phyloP scores from a whole-genome alignment of 2,113 vertebrate species.

The Thermophis baileyi region DNA sequence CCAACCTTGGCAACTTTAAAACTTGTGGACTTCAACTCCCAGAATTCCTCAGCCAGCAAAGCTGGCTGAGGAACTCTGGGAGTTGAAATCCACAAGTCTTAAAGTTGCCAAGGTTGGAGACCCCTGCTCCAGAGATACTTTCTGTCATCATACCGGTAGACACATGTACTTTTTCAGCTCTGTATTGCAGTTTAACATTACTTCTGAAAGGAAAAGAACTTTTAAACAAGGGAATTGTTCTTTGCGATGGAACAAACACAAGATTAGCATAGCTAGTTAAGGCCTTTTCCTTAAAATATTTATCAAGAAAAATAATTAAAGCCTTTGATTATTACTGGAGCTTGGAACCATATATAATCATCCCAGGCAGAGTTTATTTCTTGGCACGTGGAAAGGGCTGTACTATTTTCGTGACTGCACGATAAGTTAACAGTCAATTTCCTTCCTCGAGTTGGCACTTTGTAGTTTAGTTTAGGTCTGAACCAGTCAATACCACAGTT shows the following conservation, averaged over 20 bases:
- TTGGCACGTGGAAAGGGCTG: neutral
- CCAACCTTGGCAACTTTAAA: too few species aligned
- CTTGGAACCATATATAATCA: constrained; percentile 95
- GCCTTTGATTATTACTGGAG: constrained; percentile 85
- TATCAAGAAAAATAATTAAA: constrained; percentile 66
- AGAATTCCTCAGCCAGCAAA: too few species aligned
- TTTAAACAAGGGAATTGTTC: neutral
- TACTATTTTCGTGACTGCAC: constrained; percentile 57
- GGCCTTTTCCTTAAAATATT: neutral
- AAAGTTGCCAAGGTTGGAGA: too few species aligned
- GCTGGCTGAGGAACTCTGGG: too few species aligned
- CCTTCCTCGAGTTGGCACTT: constrained; percentile 79
- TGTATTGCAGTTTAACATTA: neutral
- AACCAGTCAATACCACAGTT: constrained; percentile 90
- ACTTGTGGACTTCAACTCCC: too few species aligned
- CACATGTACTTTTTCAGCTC: neutral
- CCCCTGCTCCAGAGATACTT: neutral
- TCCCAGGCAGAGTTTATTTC: constrained; percentile 43
- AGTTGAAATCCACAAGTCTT: too few species aligned
- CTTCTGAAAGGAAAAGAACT: neutral
- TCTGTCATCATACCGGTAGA: neutral
- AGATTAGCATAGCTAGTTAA: neutral
- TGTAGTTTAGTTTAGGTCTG: constrained; percentile 87
- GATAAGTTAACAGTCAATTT: constrained; percentile 80
- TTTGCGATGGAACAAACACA: constrained; percentile 16